Base-by-base conservation (phyloP, 2,113 vertebrate genomes). In the Pandion haliaetus region DNA sequence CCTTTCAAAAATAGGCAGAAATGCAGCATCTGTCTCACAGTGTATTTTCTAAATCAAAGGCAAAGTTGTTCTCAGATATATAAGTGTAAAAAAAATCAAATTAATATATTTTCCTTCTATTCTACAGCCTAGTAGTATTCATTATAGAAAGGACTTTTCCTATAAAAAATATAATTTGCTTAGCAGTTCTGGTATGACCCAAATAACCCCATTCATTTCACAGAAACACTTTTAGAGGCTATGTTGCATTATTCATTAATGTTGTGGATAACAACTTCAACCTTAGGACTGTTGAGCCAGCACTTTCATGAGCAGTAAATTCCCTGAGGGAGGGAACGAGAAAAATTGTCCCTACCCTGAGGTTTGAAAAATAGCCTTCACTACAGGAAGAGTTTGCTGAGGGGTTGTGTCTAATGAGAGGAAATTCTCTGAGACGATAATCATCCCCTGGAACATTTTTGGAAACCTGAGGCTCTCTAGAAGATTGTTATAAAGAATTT, bases 191-290 rank as follows among this genome's bases (percentile, higher is more conserved):
- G 14, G 38, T 90, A 78, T 97, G 96, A 96, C 97, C 96, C 93
- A 97, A 97, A 97, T 94, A 97, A 95, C 95, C 90, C 45, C 95
- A 95, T 97, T 97, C 86, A 94, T 98, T 97, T 97, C 85, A 86
- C 77, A 88, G 96, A 94, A 97, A 94, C 87, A 79, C 79, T 96
- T 97, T 93, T 49, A 97, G 58, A 96, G 85, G 91, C 91, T 93
- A 91, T 82, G 77, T 88, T 95, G 74, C 73, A 96, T 97, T 97
- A 97, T 95, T 96, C 93, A 95, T 97, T 97, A 86, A 82, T 96
- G 72, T 96, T 93, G 90, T 94, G 77, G 93, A 81, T 96, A 97
- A 93, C 90, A 95, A 93, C 82, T 96, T 96, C 85, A 96, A 76
- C 93, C 66, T 89, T 90, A 57, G 36, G 42, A 92, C 65, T 94